phyloP scores from a whole-genome alignment of 1,140 invertebrate genomes.

The Sitobion miscanthi region DNA sequence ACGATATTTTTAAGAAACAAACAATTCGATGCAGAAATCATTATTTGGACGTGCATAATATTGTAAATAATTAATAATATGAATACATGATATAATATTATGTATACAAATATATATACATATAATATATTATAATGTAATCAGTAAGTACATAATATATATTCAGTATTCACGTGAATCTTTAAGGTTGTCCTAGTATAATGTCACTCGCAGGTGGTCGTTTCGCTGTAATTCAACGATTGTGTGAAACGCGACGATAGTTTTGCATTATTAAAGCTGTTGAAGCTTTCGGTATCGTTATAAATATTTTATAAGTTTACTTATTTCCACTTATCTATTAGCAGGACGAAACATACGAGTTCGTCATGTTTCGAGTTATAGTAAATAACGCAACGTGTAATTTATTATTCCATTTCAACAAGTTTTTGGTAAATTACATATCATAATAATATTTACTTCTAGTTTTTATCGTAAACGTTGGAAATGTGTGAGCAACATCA shows the following conservation, averaged over 20 bases:
- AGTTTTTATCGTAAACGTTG: neutral
- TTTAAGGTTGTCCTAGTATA: neutral
- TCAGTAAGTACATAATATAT: neutral
- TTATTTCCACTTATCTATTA: neutral
- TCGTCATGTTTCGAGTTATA: neutral
- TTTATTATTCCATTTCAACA: conserved; percentile 1
- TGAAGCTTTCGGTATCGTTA: neutral
- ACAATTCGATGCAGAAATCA: neutral
- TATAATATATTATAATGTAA: neutral
- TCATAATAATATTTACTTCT: neutral
- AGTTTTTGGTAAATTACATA: neutral
- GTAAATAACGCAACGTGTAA: neutral
- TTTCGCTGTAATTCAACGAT: neutral
- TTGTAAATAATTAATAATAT: too few species aligned
- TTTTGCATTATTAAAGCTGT: conserved; percentile 28
- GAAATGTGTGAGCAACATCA: neutral
- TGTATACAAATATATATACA: neutral
- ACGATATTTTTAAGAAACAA: neutral
- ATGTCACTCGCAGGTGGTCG: neutral
- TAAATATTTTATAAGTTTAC: conserved; percentile 5
- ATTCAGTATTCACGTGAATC: neutral
- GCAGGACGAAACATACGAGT: neutral
- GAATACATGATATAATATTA: too few species aligned
- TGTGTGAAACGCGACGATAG: neutral
- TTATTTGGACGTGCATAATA: neutral